phyloP scores from a whole-genome alignment of 2,797 vertebrate species.

The Rhinichthys osculus region DNA sequence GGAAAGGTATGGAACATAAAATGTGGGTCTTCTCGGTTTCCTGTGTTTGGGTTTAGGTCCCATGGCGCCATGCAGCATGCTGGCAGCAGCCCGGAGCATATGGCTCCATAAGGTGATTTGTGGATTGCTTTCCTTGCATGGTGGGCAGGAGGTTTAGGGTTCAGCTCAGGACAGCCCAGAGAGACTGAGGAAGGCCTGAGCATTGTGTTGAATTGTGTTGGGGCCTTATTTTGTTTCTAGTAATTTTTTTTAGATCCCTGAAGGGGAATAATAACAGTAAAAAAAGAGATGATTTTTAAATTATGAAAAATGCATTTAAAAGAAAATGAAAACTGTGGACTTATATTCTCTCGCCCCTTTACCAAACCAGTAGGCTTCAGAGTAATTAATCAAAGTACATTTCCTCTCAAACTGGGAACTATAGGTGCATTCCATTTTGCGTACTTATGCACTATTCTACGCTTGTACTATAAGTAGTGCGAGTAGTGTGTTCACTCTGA shows the following conservation, averaged over 20 bases:
- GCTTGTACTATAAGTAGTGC: background rate
- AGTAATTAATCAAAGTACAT: background rate
- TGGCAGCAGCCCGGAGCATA: slow-evolving; percentile 41
- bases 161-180: slow-evolving; percentile 63
- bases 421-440: background rate
- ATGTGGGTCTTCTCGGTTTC: slow-evolving; percentile 60
- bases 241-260: background rate
- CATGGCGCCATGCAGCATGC: slow-evolving; percentile 32
- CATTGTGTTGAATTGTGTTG: background rate
- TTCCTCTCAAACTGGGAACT: background rate
- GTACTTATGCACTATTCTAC: background rate
- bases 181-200: slow-evolving; percentile 1
- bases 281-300: background rate
- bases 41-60: slow-evolving; percentile 64
- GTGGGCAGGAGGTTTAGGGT: slow-evolving; percentile 43
- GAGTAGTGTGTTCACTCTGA: background rate
- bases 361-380: background rate
- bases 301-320: background rate
- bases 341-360: background rate
- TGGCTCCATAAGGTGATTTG: slow-evolving; percentile 64
- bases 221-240: background rate
- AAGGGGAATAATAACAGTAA: background rate
- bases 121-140: slow-evolving; percentile 51
- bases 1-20: slow-evolving; percentile 57
- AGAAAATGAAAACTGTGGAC: background rate